These are phyloP conservation scores for Cariama cristata DNA, from an alignment of 2,113 vertebrate genomes.

Conservation along the genomic window DNA sequence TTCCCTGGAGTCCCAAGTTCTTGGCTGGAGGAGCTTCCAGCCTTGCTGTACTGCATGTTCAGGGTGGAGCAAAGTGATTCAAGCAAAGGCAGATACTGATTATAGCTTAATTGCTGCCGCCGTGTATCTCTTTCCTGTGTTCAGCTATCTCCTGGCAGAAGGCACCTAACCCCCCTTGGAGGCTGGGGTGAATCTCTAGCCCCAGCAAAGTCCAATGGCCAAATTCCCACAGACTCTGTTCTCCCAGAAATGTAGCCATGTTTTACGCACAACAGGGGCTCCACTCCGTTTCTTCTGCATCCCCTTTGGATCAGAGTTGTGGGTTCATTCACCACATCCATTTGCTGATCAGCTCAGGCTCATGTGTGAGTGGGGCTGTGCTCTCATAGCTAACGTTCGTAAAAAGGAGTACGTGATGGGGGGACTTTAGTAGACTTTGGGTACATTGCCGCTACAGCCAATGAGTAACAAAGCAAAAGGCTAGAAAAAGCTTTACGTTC, in stretches of 20 bases:
- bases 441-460: fast-evolving
- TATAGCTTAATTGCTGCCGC: slow-evolving; percentile 30
- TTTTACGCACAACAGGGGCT: not conserved
- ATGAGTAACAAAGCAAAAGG: not conserved
- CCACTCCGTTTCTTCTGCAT: not conserved
- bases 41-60: slow-evolving; percentile 43
- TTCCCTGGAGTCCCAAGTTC: slow-evolving; percentile 68
- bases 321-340: not conserved
- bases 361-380: not conserved
- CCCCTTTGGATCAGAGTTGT: not conserved
- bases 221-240: not conserved
- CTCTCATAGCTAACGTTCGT: fast-evolving
- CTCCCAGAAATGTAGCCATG: not conserved
- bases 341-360: not conserved
- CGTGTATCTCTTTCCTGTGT: not conserved
- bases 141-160: not conserved
- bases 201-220: not conserved
- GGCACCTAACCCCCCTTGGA: not conserved
- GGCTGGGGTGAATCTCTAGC: not conserved
- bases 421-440: not conserved
- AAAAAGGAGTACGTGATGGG: not conserved
- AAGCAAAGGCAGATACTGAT: slow-evolving; percentile 58
- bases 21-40: slow-evolving; percentile 55
- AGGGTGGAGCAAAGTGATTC: slow-evolving; percentile 67
- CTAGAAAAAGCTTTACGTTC: not conserved